Evolutionary conservation across 2,888 invertebrate genomes (phyloP).

Genomic region (Stegophylla sp.): DNA sequence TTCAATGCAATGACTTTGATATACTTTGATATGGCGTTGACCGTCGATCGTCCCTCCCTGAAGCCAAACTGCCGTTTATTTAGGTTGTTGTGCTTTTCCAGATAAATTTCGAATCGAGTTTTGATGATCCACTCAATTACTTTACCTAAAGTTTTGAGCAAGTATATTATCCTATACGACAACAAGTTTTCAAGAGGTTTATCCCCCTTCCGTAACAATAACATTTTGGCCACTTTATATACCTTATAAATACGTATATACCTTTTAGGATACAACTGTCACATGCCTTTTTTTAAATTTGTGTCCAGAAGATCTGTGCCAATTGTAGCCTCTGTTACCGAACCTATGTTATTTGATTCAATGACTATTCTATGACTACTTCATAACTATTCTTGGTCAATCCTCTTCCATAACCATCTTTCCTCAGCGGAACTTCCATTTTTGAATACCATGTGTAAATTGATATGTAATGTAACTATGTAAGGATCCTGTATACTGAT

Average conservation of each 20-base stretch:
- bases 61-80: background rate
- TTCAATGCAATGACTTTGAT: background rate
- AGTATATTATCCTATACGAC: background rate
- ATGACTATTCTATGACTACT: too few species aligned
- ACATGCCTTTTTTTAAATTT: background rate
- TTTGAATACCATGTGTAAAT: too few species aligned
- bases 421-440: background rate
- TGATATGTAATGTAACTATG: background rate
- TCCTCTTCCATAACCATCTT: conserved; percentile 5
- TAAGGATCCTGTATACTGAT: background rate
- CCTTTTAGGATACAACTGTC: background rate
- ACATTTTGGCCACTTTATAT: background rate
- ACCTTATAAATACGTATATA: too few species aligned
- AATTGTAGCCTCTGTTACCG: background rate
- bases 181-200: background rate
- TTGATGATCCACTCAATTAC: background rate
- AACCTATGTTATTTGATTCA: background rate
- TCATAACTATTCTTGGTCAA: background rate
- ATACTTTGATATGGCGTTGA: background rate
- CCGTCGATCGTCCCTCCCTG: background rate
- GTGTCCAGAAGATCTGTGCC: background rate
- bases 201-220: background rate
- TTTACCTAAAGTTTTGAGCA: background rate
- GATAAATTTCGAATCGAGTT: background rate
- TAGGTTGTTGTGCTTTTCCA: background rate